Base-by-base conservation (phyloP, 2,797 vertebrate species). In the Columba guinea region DNA sequence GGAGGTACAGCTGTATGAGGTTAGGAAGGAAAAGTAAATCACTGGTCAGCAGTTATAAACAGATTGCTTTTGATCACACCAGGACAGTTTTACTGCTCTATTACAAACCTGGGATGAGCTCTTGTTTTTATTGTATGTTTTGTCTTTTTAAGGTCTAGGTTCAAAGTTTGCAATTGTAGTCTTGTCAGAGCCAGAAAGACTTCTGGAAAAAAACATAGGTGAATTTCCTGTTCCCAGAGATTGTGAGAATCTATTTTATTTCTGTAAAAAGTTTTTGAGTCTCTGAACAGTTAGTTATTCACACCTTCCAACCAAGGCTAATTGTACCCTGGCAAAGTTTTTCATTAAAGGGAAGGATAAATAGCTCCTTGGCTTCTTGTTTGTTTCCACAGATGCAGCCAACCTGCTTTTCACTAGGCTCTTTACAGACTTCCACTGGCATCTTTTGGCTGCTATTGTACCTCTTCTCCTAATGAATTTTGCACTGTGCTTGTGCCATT, bases 11-110 rank as follows among this genome's bases (percentile, higher is more conserved):
- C 70, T 23, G 20, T 53, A 93, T 94, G 93, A 96, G 81, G 94
- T 93, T 95, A 95, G 82, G 90, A 95, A 94, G 90, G 52, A 93
- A 95, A 96, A 95, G 93, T 91, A 92, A 96, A 95, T 92, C 80
- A 82, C 77, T 68, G 86, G 59, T 96, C 92, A 96, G 65, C 70
- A 87, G 89, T 91, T 92, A 92, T 73, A 95, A 95, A 91, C 88
- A 64, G 89, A 93, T 75, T 0, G 0, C 15, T 92, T 52, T 55
- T 48, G 59, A 56, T 39, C 24, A 51, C 7, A 3, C 69, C 55
- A 84, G 62, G 32, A 32, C 39, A 55, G 44, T 52, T 91, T 86
- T 60, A 70, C 18, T 52, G 59, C n/a, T 82, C 6, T 34, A 13
- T 44, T 67, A 62, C 55, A 78, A 78, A 86, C 19, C 52, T 74